Conservation (phyloP, 2,888 invertebrate species). For the Mythimna ferrago region DNA sequence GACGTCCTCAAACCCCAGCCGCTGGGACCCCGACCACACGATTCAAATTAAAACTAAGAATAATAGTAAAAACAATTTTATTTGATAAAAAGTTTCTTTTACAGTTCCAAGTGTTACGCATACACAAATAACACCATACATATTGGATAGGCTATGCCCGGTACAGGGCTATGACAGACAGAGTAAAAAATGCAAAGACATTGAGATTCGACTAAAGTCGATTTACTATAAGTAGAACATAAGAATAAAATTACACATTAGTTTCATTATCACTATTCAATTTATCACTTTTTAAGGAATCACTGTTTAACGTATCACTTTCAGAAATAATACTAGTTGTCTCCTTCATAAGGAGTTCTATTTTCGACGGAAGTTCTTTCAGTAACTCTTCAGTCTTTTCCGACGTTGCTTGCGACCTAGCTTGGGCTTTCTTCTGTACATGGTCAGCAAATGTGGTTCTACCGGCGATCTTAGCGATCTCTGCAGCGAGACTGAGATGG, state of each 20-base stretch:
- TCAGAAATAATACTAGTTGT: constrained; percentile 32
- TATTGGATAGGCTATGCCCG: constrained; percentile 12
- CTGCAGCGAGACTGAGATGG: constrained; percentile 90
- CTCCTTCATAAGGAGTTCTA: constrained; percentile 71
- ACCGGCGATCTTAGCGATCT: constrained; percentile 89
- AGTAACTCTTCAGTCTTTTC: constrained; percentile 65
- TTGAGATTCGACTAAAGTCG: constrained; percentile 41
- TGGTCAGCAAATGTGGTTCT: constrained; percentile 82
- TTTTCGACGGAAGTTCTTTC: constrained; percentile 70
- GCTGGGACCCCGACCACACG: too few species aligned
- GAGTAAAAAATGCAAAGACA: constrained; percentile 7
- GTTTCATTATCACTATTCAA: constrained; percentile 37
- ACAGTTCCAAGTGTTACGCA: constrained; percentile 17
- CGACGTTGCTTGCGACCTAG: constrained; percentile 11
- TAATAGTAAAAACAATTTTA: constrained; percentile 17
- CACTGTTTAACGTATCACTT: constrained; percentile 35
- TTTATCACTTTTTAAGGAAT: constrained; percentile 21
- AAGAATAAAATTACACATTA: constrained; percentile 28
- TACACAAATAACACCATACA: constrained; percentile 7
- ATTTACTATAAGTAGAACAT: constrained; percentile 3
- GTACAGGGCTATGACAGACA: constrained; percentile 4
- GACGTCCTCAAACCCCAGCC: too few species aligned
- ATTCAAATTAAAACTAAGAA: neutral
- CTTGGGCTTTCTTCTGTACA: constrained; percentile 69
- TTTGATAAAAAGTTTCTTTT: constrained; percentile 23